A percentile compares a stretch with the other conserved stretches of the same genome.
Evolutionary conservation across 1,140 invertebrate genomes (phyloP).

Genomic region (Drosophila pectinifera): DNA sequence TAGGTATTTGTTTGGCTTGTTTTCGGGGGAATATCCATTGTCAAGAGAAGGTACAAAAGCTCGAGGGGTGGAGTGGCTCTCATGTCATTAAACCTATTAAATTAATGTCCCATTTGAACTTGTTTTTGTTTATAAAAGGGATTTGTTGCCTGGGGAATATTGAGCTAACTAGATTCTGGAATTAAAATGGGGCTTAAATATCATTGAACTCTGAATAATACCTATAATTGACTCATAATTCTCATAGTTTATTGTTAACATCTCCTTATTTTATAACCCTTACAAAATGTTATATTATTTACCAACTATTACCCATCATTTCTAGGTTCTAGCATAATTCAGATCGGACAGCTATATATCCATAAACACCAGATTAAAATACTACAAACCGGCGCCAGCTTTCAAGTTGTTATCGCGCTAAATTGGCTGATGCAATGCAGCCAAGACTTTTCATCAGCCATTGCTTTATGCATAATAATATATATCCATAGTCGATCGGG

Average conservation of each 20-base stretch:
- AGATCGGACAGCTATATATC: slow-evolving; percentile 50
- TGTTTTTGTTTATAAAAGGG: slow-evolving; percentile 23
- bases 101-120: slow-evolving; percentile 2
- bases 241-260: no score
- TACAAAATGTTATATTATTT: neutral
- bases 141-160: neutral
- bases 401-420: slow-evolving; percentile 58
- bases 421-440: slow-evolving; percentile 83
- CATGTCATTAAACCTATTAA: slow-evolving; percentile 35
- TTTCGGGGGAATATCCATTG: neutral
- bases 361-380: slow-evolving; percentile 56
- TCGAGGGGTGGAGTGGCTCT: neutral
- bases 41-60: neutral
- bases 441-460: slow-evolving; percentile 70
- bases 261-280: neutral
- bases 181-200: neutral
- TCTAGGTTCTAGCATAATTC: slow-evolving; percentile 12
- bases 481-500: slow-evolving; percentile 19
- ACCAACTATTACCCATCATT: neutral
- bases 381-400: slow-evolving; percentile 52
- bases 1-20: slow-evolving; percentile 3
- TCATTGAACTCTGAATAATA: slow-evolving; percentile 9
- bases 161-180: slow-evolving; percentile 7
- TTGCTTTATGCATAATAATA: slow-evolving; percentile 50
- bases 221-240: no score